Conservation (phyloP, 2,888 invertebrate species). For the Lagria hirta region DNA sequence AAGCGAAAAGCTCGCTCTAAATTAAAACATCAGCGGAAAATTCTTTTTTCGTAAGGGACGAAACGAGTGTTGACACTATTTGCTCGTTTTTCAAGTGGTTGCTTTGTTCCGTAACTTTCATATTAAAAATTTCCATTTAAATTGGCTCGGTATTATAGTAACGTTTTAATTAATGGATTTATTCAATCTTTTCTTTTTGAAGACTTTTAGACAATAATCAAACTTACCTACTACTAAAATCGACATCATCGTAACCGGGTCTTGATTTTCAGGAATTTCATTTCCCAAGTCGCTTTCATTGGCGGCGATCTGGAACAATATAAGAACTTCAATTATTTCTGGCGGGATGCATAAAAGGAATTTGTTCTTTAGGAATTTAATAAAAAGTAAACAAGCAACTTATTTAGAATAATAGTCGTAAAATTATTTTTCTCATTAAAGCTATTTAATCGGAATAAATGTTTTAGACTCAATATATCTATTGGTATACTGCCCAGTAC, state of each 20-base stretch:
- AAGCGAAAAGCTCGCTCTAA: no score
- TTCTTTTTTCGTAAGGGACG: no score
- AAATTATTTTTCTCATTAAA: no score
- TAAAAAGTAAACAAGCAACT: no score
- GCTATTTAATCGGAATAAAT: no score
- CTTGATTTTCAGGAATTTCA: constrained; percentile 61
- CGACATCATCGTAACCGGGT: constrained; percentile 76
- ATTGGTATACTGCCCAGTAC: no score
- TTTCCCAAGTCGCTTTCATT: constrained; percentile 62
- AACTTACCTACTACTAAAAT: constrained; percentile 77
- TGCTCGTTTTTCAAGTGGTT: background rate
- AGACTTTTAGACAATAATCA: no score
- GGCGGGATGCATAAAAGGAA: no score
- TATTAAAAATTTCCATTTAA: constrained; percentile 24
- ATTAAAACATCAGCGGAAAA: no score
- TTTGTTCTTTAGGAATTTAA: no score
- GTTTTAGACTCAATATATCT: no score
- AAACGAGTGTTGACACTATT: constrained; percentile 17
- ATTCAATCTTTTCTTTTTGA: constrained; percentile 3
- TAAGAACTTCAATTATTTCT: constrained; percentile 5
- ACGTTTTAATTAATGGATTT: constrained; percentile 18
- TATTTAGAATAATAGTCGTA: no score
- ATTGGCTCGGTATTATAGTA: constrained; percentile 14
- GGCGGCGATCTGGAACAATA: constrained; percentile 56
- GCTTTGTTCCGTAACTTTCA: constrained; percentile 7